These are phyloP conservation scores for Encarsia formosa DNA, from an alignment of 2,888 invertebrate genomes.

Conservation along the genomic window DNA sequence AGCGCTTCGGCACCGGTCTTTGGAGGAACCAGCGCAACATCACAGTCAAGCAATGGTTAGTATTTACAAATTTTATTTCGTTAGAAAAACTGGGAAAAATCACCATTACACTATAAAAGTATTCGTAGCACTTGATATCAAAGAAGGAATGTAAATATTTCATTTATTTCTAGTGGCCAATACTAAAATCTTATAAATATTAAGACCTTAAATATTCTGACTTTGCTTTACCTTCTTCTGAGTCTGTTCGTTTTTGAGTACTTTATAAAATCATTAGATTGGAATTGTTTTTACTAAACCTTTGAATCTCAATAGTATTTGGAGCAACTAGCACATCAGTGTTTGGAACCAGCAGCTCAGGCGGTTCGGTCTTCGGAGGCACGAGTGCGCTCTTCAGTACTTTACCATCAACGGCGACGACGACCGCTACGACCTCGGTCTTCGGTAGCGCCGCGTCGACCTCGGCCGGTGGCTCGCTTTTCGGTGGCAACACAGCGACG, in stretches of 20 bases:
- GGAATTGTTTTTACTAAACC: no score
- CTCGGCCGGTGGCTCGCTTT: background rate
- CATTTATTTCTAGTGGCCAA: background rate
- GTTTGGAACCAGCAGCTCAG: background rate
- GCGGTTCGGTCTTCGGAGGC: background rate
- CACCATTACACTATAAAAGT: no score
- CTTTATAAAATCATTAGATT: no score
- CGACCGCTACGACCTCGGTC: conserved; percentile 12
- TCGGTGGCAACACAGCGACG: conserved; percentile 7
- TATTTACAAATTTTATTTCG: no score
- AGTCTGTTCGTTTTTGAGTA: no score
- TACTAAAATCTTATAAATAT: no score
- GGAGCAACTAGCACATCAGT: background rate
- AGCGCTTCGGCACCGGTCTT: conserved; percentile 10
- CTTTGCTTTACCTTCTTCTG: no score
- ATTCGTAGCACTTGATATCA: background rate
- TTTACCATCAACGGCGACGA: background rate
- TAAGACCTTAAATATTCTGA: no score
- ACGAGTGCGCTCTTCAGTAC: no score
- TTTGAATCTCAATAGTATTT: conserved; percentile 1
- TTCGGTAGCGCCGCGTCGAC: conserved; percentile 19
- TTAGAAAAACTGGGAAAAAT: no score
- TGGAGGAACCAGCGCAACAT: conserved; percentile 1
- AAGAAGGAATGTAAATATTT: background rate
- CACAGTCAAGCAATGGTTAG: conserved; percentile 1